These are phyloP conservation scores for Orycteropus afer DNA, from an alignment of 2,113 vertebrate genomes.

Conservation along the genomic window DNA sequence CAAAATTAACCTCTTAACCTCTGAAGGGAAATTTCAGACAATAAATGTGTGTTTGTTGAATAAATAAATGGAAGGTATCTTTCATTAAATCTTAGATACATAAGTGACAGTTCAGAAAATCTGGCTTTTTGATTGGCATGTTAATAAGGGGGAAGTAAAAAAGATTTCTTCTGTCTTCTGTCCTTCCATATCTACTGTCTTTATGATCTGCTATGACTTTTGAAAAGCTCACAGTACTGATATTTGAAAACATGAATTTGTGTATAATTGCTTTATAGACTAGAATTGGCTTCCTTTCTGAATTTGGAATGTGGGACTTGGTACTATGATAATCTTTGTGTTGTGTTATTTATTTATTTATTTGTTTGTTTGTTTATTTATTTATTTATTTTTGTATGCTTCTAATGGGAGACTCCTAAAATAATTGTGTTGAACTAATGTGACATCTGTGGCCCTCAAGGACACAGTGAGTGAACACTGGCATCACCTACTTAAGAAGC, in stretches of 20 bases:
- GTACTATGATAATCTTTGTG: not conserved
- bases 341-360: no score
- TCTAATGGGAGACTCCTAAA: not conserved
- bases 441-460: not conserved
- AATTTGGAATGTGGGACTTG: not conserved
- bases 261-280: not conserved
- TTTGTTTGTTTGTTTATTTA: no score
- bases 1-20: not conserved
- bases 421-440: not conserved
- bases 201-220: not conserved
- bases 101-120: not conserved
- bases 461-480: not conserved
- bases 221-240: not conserved
- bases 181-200: not conserved
- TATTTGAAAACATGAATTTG: not conserved
- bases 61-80: not conserved
- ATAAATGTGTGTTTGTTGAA: not conserved
- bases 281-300: not conserved
- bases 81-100: not conserved
- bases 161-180: not conserved
- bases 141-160: not conserved
- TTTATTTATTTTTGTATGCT: not conserved
- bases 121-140: not conserved
- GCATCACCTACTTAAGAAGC: not conserved
- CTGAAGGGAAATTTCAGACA: no score